Evolutionary conservation across 2,888 invertebrate genomes (phyloP).

Genomic region (Eumacrocentrus americanus): DNA sequence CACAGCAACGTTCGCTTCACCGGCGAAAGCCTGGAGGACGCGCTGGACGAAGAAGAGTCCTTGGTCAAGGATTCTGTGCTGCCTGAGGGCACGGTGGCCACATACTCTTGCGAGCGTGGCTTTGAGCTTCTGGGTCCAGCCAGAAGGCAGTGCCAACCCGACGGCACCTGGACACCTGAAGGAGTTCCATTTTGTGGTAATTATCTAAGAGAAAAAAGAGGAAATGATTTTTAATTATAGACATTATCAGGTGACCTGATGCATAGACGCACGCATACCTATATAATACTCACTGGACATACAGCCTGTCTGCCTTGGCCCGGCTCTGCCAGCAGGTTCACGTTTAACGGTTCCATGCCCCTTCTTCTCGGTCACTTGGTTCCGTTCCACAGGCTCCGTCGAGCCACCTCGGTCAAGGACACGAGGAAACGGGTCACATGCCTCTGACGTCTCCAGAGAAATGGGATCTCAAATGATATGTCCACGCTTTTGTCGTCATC

Average conservation of each 20-base stretch:
- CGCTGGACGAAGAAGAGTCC: slow-evolving; percentile 58
- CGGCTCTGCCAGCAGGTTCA: slow-evolving; percentile 34
- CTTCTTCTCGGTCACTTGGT: slow-evolving; percentile 26
- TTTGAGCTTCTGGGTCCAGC: slow-evolving; percentile 91
- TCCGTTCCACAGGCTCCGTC: slow-evolving; percentile 40
- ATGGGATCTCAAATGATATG: neutral
- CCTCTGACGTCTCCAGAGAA: slow-evolving; percentile 34
- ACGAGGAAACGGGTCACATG: slow-evolving; percentile 52
- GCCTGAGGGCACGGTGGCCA: slow-evolving; percentile 72
- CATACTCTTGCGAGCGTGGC: slow-evolving; percentile 85
- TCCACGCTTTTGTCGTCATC: neutral
- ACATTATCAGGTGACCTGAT: too few species aligned
- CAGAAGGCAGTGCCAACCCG: slow-evolving; percentile 74
- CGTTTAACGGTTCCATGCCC: slow-evolving; percentile 39
- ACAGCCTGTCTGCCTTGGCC: slow-evolving; percentile 19
- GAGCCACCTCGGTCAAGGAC: slow-evolving; percentile 58
- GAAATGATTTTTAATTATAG: neutral
- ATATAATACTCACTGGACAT: slow-evolving; percentile 3
- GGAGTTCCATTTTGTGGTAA: slow-evolving; percentile 95
- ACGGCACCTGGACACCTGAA: slow-evolving; percentile 84
- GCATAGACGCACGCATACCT: neutral
- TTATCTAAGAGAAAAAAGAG: slow-evolving; percentile 53
- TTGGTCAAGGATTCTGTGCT: slow-evolving; percentile 65
- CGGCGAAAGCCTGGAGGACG: slow-evolving; percentile 48
- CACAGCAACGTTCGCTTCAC: slow-evolving; percentile 84